Percentiles rank a stretch among this genome's conserved stretches.
These are phyloP conservation scores for Cataglyphis livida DNA, from an alignment of 2,888 invertebrate species.

Conservation along the genomic window DNA sequence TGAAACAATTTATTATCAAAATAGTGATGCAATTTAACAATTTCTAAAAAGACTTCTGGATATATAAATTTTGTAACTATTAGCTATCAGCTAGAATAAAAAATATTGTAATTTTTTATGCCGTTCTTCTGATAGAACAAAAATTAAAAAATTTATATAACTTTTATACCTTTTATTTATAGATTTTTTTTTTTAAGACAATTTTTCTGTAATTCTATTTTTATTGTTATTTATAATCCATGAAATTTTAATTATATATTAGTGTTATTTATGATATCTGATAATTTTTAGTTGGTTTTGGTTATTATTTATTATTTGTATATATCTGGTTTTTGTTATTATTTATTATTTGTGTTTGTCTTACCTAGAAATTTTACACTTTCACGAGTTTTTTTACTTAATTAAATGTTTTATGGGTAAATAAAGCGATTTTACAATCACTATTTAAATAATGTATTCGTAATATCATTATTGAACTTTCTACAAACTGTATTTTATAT, in stretches of 20 bases:
- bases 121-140: neutral
- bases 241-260: neutral
- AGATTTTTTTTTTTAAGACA: neutral
- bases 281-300: neutral
- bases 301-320: neutral
- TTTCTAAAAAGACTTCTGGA: neutral
- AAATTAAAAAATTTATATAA: too few species aligned
- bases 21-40: neutral
- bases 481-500: slow-evolving; percentile 35
- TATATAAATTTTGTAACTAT: neutral
- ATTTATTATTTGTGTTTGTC: neutral
- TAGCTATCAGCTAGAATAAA: neutral
- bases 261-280: neutral
- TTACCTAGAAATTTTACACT: neutral
- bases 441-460: neutral
- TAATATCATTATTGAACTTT: slow-evolving; percentile 20
- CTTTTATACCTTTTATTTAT: too few species aligned
- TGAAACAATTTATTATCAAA: neutral
- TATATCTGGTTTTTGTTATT: too few species aligned
- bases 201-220: neutral
- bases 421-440: neutral
- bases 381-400: neutral
- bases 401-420: neutral
- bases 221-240: neutral
- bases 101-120: neutral